These are phyloP conservation scores for Sipha maydis DNA, from an alignment of 2,888 invertebrate genomes.

Conservation along the genomic window DNA sequence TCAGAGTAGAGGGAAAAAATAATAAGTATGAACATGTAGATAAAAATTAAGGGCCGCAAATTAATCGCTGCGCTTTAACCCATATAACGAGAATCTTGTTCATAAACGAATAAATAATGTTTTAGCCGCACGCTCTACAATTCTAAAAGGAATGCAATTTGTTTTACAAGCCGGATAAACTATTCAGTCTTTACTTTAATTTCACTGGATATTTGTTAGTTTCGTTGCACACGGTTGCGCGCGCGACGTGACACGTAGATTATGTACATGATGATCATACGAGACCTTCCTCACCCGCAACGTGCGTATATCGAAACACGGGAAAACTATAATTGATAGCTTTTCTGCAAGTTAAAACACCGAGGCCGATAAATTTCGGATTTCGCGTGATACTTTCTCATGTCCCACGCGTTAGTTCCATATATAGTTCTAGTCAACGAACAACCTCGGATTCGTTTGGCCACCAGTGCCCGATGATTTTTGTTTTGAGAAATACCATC, in stretches of 20 bases:
- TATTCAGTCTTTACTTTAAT: slow-evolving; percentile 5
- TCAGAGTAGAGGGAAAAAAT: background rate
- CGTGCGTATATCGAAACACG: background rate
- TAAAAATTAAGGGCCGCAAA: background rate
- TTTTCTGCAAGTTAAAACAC: background rate
- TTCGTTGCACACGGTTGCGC: background rate
- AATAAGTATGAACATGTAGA: background rate
- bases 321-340: slow-evolving; percentile 8
- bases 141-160: slow-evolving; percentile 19
- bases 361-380: background rate
- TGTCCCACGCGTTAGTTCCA: background rate
- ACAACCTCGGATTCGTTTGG: too few relatives aligned
- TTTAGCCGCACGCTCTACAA: background rate
- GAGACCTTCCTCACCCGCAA: slow-evolving; percentile 22
- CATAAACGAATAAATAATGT: background rate
- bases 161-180: background rate
- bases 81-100: background rate
- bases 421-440: background rate
- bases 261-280: slow-evolving; percentile 1
- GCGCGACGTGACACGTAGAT: background rate
- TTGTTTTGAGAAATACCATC: background rate
- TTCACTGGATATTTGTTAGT: slow-evolving; percentile 17
- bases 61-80: background rate
- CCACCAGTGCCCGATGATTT: too few relatives aligned
- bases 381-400: background rate